Evolutionary conservation across 2,797 vertebrate species (phyloP).

Genomic region (Acrocephalus scirpaceus): DNA sequence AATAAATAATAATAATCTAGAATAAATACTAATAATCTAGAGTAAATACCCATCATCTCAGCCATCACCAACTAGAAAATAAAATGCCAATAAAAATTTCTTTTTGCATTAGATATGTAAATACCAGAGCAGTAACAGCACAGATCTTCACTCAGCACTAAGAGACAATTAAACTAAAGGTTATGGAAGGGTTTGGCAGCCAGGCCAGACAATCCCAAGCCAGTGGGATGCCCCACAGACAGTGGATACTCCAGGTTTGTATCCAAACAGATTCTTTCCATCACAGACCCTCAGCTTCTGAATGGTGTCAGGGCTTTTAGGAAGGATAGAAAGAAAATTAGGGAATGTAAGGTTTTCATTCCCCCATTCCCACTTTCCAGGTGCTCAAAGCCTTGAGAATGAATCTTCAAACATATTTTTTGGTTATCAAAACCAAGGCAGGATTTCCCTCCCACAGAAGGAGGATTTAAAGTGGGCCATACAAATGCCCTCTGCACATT

Average conservation of each 20-base stretch:
- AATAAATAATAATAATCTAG: no score
- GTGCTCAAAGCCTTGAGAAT: background rate
- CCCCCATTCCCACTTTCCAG: background rate
- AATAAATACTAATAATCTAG: background rate
- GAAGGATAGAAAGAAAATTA: accelerated
- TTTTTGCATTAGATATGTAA: background rate
- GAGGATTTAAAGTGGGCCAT: background rate
- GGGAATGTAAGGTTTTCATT: background rate
- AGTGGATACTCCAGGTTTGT: no score
- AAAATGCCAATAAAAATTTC: background rate
- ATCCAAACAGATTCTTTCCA: background rate
- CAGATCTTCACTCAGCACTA: background rate
- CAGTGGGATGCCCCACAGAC: background rate
- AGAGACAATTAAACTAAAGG: background rate
- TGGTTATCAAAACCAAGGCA: background rate
- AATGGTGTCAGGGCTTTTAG: background rate
- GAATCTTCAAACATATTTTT: background rate
- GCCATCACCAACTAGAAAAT: background rate
- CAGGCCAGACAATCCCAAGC: background rate
- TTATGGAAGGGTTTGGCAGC: background rate
- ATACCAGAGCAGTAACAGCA: background rate
- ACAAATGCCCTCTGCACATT: background rate
- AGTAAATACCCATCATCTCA: background rate
- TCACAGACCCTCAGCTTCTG: background rate
- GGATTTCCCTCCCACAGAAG: background rate